Base-by-base conservation (phyloP, 2,797 vertebrate species). In the Artibeus jamaicensis region DNA sequence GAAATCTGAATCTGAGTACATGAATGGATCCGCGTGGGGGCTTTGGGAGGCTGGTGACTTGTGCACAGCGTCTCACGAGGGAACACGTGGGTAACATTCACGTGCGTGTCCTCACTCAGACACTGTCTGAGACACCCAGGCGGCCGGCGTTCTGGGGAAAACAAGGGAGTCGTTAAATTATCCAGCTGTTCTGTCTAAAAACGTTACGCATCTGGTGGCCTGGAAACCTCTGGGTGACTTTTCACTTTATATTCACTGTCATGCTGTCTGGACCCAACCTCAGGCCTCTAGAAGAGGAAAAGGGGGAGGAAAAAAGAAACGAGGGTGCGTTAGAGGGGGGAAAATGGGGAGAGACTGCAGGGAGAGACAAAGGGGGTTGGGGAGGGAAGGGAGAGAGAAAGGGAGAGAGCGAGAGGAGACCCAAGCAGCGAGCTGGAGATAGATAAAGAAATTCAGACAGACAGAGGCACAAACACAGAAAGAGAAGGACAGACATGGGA, bases 171-270 rank as follows among this genome's bases (percentile, higher is more conserved):
- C 6, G 57, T 95, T 93, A 55, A 24, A 65, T 91, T 34, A 76
- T 89, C 74, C 93, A 96, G 96, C 96, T 90, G 92, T 76, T 87
- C 83, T 32, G 79, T 87, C 86, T 92, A 71, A 96, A 90, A 90
- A n/a, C 7, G 67, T 22, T 42, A 67, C 73, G 48, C 94, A 93
- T 94, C 94, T 96, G 97, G 94, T 4, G 68, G 42, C 82, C 94
- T 87, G 77, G 82, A 90, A 90, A 74, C 57, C 83, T 70, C 84
- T 22, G 59, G 48, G 78, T 50, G 95, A 89, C 88, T 86, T 90
- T 84, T 81, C 78, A 77, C 39, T 93, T 95, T 42, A 34, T 21
- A 62, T n/a, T 89, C 46, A 42, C 44, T 48, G n/a, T 62, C 71
- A 78, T 85, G 88, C 37, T 62, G 34, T 68, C 39, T 84, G 89